Percentiles rank a stretch among this genome's conserved stretches.
phyloP scores from a whole-genome alignment of 2,888 invertebrate species.

The Nyleta sp. region DNA sequence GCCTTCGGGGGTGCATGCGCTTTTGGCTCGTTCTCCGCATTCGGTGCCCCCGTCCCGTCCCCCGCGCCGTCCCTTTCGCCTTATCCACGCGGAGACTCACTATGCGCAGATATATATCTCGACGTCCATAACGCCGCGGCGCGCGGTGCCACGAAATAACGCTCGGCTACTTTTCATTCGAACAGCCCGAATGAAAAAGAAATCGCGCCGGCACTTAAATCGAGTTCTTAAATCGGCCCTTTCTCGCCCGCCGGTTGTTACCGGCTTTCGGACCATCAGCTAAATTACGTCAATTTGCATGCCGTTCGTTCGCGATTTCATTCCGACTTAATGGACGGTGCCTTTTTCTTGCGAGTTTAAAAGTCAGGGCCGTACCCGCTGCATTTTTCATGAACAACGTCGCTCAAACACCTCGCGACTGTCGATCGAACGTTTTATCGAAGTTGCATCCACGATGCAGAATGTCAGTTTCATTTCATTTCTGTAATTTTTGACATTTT shows the following conservation, averaged over 20 bases:
- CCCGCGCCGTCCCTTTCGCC: slow-evolving; percentile 30
- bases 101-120: slow-evolving; percentile 48
- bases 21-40: slow-evolving; percentile 59
- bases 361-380: slow-evolving; percentile 12
- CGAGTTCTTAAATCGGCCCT: slow-evolving; percentile 45
- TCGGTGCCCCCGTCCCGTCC: slow-evolving; percentile 28
- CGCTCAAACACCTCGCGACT: too few species aligned
- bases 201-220: slow-evolving; percentile 44
- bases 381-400: slow-evolving; percentile 18
- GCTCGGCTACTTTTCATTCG: slow-evolving; percentile 59
- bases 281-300: slow-evolving; percentile 57
- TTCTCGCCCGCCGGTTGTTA: slow-evolving; percentile 35
- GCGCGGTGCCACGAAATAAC: slow-evolving; percentile 60
- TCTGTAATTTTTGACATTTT: too few species aligned
- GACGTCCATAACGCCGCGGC: slow-evolving; percentile 40
- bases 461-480: too few species aligned
- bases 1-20: slow-evolving; percentile 63
- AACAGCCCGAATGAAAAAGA: slow-evolving; percentile 36
- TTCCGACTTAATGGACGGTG: slow-evolving; percentile 33
- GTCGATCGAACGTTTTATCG: too few species aligned
- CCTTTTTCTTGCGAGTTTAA: slow-evolving; percentile 21
- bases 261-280: slow-evolving; percentile 28
- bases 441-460: too few species aligned
- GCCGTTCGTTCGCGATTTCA: slow-evolving; percentile 31
- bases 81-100: slow-evolving; percentile 33